phyloP scores from a whole-genome alignment of 2,113 vertebrate genomes.

The Malurus melanocephalus region DNA sequence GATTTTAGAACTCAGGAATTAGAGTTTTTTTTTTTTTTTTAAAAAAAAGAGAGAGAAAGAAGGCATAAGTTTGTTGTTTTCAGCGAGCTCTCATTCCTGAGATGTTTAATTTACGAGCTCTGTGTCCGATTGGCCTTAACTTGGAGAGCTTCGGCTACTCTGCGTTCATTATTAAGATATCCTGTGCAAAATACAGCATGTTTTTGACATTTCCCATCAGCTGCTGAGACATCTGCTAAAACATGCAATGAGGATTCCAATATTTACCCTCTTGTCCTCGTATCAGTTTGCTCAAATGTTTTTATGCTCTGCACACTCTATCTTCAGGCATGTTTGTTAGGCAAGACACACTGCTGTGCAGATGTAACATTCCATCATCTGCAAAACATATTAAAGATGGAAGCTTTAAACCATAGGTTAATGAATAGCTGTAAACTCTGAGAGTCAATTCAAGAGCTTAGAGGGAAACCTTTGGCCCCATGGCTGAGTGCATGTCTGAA shows the following conservation, averaged over 20 bases:
- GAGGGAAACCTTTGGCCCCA: background rate
- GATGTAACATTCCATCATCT: background rate
- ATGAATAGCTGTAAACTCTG: constrained; percentile 26
- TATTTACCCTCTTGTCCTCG: constrained; percentile 14
- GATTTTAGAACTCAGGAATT: background rate
- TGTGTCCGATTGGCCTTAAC: background rate
- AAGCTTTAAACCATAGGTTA: constrained; percentile 32
- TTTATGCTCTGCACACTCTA: background rate
- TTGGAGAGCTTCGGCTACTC: background rate
- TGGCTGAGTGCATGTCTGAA: background rate
- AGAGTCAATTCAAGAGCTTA: background rate
- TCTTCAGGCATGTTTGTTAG: constrained; percentile 18
- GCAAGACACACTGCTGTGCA: background rate
- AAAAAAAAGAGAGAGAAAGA: background rate
- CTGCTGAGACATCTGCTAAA: background rate
- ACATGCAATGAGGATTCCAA: background rate
- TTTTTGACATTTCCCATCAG: background rate
- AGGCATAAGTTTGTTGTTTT: background rate
- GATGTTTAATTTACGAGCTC: background rate
- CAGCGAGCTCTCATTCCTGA: background rate
- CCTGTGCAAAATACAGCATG: background rate
- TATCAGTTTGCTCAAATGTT: background rate
- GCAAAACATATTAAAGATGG: background rate
- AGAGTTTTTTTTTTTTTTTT: background rate
- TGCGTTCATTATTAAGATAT: background rate